Evolutionary conservation across 2,888 invertebrate species (phyloP).

Genomic region (Spisula solida): DNA sequence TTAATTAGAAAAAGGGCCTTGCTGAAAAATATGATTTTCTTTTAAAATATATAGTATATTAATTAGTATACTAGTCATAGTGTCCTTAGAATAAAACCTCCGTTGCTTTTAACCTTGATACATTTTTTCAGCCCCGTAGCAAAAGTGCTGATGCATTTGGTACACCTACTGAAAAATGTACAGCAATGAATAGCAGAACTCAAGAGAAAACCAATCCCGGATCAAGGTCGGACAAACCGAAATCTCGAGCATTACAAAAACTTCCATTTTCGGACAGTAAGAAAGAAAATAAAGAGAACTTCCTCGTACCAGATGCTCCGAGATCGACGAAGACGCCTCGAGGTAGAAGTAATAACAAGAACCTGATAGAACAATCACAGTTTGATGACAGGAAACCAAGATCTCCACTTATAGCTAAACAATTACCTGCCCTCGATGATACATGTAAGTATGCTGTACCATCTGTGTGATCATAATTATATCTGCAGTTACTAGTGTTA

Average conservation of each 20-base stretch:
- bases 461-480: no score
- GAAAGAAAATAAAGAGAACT: slow-evolving; percentile 83
- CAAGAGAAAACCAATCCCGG: slow-evolving; percentile 52
- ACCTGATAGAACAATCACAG: slow-evolving; percentile 59
- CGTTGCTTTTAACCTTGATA: not conserved
- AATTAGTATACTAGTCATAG: no score
- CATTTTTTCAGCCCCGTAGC: slow-evolving; percentile 66
- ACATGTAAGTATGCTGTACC: slow-evolving; percentile 76
- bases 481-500: no score
- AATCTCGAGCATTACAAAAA: slow-evolving; percentile 78
- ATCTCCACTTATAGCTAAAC: slow-evolving; percentile 81
- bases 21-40: no score
- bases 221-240: slow-evolving; percentile 69
- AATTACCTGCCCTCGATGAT: slow-evolving; percentile 80
- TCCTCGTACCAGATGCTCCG: slow-evolving; percentile 86
- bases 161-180: slow-evolving; percentile 58
- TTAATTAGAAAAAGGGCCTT: no score
- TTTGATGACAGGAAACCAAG: slow-evolving; percentile 72
- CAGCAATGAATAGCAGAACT: slow-evolving; percentile 39
- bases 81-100: no score
- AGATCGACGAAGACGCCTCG: slow-evolving; percentile 77
- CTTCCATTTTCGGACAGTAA: slow-evolving; percentile 77
- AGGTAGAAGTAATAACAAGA: slow-evolving; percentile 63
- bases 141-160: slow-evolving; percentile 73
- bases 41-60: no score